Evolutionary conservation across 2,888 invertebrate species (phyloP), one percentile per base, ranked within the genome.

Genomic region (Meghimatium bilineatum): DNA sequence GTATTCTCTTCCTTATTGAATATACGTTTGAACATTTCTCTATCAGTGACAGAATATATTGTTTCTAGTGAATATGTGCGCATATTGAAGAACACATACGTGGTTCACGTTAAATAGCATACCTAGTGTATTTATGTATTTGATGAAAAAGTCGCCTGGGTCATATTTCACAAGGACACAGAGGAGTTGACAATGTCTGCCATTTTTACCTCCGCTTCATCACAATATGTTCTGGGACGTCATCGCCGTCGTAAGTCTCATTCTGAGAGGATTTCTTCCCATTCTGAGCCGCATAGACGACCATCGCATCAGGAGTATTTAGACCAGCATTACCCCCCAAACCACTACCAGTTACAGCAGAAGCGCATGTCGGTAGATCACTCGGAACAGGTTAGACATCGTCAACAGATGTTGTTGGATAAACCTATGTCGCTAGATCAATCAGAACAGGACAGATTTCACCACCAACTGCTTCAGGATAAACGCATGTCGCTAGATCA

Each of bases 151-250:
- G n/a, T n/a, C n/a, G n/a, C n/a, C n/a, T n/a, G n/a, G 29, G 10
- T 66, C 32, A 29, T n/a, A 10, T 5, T 5, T 32, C 66, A 29
- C 29, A 66, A 12, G 3, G 66, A 66, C 29, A 5, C 66, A 3
- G 29, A 1, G 36, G 71, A 44, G 44, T 20, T 44, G 0, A 44
- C 56, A 32, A 87, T 86, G 86, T 77, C 85, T 1, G 82, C 85
- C 38, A 86, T 88, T 20, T 85, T 87, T 76, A 86, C 87, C 12
- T 88, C 87, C 26, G 82, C 87, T 23, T 86, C 88, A 29, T 86
- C 86, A 20, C 86, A 88, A 71, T 88, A 83, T 72, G 87, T 88
- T 26, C 66, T 87, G 71, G 85, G 86, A 63, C 83, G 83, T 71
- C 86, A 86, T 63, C 71, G 71, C 36, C 84, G 85, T 20, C 84